Conservation (phyloP, 1,140 invertebrate genomes). For the Apis dorsata region DNA sequence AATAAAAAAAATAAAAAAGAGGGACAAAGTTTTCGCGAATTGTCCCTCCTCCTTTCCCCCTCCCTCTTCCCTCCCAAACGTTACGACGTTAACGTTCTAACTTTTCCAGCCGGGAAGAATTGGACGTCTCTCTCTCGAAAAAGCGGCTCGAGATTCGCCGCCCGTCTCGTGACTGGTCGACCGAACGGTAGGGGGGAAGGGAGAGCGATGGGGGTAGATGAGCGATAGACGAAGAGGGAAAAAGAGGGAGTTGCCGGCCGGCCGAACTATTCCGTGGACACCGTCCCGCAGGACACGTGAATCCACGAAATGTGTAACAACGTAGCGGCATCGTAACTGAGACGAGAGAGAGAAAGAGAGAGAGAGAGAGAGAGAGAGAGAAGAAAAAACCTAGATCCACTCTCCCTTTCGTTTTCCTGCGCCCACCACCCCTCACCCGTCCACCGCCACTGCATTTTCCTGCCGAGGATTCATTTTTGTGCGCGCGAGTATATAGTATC, state of each 20-base stretch:
- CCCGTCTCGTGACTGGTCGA: neutral
- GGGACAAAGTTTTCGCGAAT: too few species aligned
- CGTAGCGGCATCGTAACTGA: conserved; percentile 1
- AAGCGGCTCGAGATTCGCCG: too few species aligned
- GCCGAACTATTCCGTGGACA: conserved; percentile 51
- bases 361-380: too few species aligned
- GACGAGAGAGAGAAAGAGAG: neutral
- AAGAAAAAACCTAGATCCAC: too few species aligned
- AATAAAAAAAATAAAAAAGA: too few species aligned
- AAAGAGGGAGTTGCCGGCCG: conserved; percentile 50
- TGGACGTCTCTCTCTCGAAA: too few species aligned
- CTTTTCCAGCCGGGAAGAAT: too few species aligned
- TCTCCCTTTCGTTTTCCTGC: neutral
- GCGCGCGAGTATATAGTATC: conserved; percentile 1
- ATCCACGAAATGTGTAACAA: conserved; percentile 47
- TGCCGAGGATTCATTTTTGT: conserved; percentile 13
- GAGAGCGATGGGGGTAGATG: conserved; percentile 3
- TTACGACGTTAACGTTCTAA: too few species aligned
- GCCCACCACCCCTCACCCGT: neutral
- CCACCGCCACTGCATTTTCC: neutral
- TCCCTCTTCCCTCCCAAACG: too few species aligned
- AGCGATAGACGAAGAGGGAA: conserved; percentile 50
- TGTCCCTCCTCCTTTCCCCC: too few species aligned
- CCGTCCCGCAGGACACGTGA: conserved; percentile 51
- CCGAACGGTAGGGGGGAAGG: neutral